These are phyloP conservation scores for Drosophila bifasciata DNA, from an alignment of 1,140 invertebrate genomes.

Conservation along the genomic window DNA sequence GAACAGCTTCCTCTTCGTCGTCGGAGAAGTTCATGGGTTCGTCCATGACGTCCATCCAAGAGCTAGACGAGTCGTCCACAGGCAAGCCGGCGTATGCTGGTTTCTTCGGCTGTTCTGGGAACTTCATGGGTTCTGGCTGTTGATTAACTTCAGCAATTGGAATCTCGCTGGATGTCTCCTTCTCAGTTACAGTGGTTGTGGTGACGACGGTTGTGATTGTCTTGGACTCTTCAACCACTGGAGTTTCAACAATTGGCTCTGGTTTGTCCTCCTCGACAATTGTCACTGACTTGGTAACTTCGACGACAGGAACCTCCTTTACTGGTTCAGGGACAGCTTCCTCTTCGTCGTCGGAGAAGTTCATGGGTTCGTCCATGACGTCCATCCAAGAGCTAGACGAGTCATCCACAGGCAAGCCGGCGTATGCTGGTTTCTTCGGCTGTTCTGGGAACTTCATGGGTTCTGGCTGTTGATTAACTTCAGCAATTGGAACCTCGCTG, in stretches of 20 bases:
- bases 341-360: constrained; percentile 83
- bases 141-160: too few relatives aligned
- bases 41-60: too few relatives aligned
- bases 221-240: constrained; percentile 5
- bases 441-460: constrained; percentile 18
- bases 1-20: too few relatives aligned
- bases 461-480: background rate
- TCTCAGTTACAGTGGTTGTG: background rate
- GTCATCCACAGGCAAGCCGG: constrained; percentile 84
- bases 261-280: background rate
- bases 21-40: too few relatives aligned
- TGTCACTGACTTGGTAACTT: background rate
- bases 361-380: constrained; percentile 85
- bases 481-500: background rate
- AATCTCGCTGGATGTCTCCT: background rate
- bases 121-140: too few relatives aligned
- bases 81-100: too few relatives aligned
- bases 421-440: constrained; percentile 66
- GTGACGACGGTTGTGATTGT: constrained; percentile 10
- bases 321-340: constrained; percentile 38
- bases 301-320: background rate
- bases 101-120: too few relatives aligned
- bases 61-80: too few relatives aligned
- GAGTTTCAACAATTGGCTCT: background rate
- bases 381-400: constrained; percentile 85